Evolutionary conservation across 1,140 invertebrate species (phyloP).

Genomic region (Nylanderia fulva): DNA sequence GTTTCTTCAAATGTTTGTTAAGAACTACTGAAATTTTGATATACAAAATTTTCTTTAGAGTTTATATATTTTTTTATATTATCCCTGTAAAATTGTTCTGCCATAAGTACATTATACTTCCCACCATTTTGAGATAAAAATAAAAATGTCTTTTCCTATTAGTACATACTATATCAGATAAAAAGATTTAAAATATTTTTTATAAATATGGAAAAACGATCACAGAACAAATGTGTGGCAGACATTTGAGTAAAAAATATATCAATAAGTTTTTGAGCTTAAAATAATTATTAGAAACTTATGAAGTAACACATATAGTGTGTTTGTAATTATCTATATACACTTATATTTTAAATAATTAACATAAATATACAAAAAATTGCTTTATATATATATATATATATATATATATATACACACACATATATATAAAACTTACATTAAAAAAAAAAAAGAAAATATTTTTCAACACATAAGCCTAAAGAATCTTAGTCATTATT

Average conservation of each 20-base stretch:
- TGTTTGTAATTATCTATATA: conserved; percentile 6
- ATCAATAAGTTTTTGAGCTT: neutral
- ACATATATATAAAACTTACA: neutral
- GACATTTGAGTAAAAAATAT: conserved; percentile 28
- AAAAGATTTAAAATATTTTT: conserved; percentile 16
- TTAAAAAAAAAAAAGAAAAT: neutral
- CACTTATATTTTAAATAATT: conserved; percentile 6
- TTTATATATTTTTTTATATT: conserved; percentile 67
- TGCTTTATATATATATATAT: neutral
- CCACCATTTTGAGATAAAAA: conserved; percentile 24
- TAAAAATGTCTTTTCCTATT: conserved; percentile 17
- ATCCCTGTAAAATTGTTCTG: conserved; percentile 69
- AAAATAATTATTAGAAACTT: conserved; percentile 8
- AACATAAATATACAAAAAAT: neutral
- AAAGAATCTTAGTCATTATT: neutral
- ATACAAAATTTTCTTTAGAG: conserved; percentile 65
- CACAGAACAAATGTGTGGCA: conserved; percentile 9
- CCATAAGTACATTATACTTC: conserved; percentile 62
- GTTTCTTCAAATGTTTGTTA: conserved; percentile 74
- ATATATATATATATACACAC: too few species aligned
- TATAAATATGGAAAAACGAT: conserved; percentile 7
- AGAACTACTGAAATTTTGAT: conserved; percentile 70
- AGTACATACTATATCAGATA: conserved; percentile 3
- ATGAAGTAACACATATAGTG: neutral
- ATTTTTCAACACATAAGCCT: too few species aligned